Evolutionary conservation across 2,113 vertebrate genomes (phyloP).

Genomic region (Melanocharis versteri): DNA sequence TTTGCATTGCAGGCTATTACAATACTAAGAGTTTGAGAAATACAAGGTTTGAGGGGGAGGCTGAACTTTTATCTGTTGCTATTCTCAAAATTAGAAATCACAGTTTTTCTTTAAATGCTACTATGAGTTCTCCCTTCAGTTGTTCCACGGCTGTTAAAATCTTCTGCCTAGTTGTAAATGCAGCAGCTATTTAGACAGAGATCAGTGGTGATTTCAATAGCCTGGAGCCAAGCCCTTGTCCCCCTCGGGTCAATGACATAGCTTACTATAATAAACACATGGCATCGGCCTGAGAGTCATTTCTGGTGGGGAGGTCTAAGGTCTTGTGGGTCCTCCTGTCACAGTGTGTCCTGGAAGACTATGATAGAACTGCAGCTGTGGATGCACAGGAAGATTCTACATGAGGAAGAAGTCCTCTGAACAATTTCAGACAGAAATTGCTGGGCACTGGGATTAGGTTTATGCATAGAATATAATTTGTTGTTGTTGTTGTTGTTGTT

Average conservation of each 20-base stretch:
- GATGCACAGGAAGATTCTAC: neutral
- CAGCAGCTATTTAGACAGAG: neutral
- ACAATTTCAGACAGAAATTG: neutral
- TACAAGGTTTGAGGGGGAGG: neutral
- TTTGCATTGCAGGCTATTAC: neutral
- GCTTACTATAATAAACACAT: slow-evolving; percentile 42
- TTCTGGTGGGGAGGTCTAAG: slow-evolving; percentile 2
- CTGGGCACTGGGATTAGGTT: neutral
- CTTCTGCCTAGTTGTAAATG: slow-evolving; percentile 1
- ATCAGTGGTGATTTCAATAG: slow-evolving; percentile 21
- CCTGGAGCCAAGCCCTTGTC: neutral
- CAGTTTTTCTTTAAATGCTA: neutral
- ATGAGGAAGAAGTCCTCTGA: rapidly evolving
- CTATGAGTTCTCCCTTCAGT: neutral
- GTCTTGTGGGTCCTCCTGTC: neutral
- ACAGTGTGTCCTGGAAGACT: neutral
- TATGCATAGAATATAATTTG: neutral
- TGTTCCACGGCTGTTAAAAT: neutral
- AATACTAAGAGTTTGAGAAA: neutral
- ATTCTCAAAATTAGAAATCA: neutral
- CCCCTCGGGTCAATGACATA: slow-evolving; percentile 22
- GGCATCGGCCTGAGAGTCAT: neutral
- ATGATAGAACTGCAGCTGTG: neutral
- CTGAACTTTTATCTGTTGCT: neutral
- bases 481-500: no score